Base-by-base conservation (phyloP, 1,140 invertebrate genomes). In the Hycleus cichorii region DNA sequence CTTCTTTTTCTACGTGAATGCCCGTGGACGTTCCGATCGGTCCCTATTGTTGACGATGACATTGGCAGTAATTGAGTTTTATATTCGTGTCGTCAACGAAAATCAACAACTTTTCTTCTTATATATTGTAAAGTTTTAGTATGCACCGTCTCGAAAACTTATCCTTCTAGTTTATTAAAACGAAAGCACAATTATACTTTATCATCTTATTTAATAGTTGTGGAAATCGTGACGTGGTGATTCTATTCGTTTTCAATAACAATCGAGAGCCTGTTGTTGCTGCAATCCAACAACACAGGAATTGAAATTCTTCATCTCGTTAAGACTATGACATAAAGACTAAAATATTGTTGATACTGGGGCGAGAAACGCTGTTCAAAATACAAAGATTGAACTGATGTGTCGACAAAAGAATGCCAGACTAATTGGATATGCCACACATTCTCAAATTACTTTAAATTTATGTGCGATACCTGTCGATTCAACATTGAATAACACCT, bases 161-260 rank as follows among this genome's bases (percentile, higher is more conserved):
- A 18, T 18, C 18, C 18, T 18, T 18, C 18, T 18, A 18, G 18
- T 18, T 32, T 32, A 7, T 5, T 32, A 49, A 47, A 47, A 47
- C 18, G 46, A 52, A 53, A n/a, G 27, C 18, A 45, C 51, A 40
- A 46, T 53, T 53, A 53, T 53, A 53, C 51, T 53, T 54, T 49
- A 60, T 62, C 60, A 62, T 62, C 56, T 48, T 58, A 57, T 58
- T 62, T 62, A 62, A 62, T 62, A 62, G 60, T 49, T 53, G 49
- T 32, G 32, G 32, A 62, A 49, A 58, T 62, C 49, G 49, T 62
- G 60, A 62, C 56, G 49, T 51, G 54, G 45, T 48, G 54, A 53
- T 53, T 53, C 51, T 53, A 53, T 53, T 53, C 46, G 32, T 45
- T 53, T 45, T 53, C 51, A 11, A 45, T 53, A 53, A 53, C 51